A percentile compares a stretch with the other conserved stretches of the same genome.
phyloP scores from a whole-genome alignment of 2,113 vertebrate species.

The Poicephalus gulielmi region DNA sequence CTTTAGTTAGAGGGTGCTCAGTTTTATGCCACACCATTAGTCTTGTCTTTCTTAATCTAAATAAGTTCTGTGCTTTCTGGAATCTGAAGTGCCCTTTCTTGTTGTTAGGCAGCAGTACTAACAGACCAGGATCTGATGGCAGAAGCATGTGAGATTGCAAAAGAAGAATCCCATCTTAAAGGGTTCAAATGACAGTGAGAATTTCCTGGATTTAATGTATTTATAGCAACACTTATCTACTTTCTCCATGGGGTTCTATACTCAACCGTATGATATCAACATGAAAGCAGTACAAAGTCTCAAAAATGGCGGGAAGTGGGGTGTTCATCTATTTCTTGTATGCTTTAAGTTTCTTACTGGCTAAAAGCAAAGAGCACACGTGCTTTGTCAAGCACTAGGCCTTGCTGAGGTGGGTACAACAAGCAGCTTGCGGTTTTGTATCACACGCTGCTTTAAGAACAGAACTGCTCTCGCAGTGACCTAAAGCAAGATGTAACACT shows the following conservation, averaged over 20 bases:
- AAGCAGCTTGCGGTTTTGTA: background rate
- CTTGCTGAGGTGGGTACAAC: background rate
- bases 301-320: background rate
- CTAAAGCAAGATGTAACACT: background rate
- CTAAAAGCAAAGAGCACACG: background rate
- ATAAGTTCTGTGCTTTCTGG: constrained; percentile 19
- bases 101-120: constrained; percentile 18
- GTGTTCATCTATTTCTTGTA: background rate
- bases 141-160: background rate
- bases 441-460: background rate
- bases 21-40: constrained; percentile 13
- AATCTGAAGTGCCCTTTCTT: background rate
- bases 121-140: background rate
- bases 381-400: background rate
- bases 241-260: background rate
- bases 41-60: constrained; percentile 48
- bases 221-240: background rate
- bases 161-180: background rate
- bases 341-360: background rate
- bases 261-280: background rate
- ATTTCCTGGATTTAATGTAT: background rate
- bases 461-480: background rate
- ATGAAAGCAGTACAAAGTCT: background rate
- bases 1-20: background rate
- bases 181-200: background rate